Conservation (phyloP, 2,797 vertebrate species). For the Emydoidea blandingii region DNA sequence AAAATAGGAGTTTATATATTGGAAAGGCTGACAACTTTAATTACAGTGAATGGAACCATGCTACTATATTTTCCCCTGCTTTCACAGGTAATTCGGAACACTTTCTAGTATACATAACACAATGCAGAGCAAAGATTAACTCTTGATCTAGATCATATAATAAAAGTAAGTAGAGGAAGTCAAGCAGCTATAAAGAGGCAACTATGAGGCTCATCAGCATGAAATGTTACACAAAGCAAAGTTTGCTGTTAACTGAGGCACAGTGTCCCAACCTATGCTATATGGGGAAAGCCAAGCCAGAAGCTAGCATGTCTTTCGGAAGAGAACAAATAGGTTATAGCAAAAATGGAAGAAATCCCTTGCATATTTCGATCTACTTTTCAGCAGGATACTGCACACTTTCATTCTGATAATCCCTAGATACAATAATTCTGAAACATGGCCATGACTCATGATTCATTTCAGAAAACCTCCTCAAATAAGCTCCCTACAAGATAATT, state of each 20-base stretch:
- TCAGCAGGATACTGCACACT: background rate
- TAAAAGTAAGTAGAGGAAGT: background rate
- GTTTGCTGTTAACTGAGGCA: background rate
- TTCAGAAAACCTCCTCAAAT: background rate
- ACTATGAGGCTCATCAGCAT: background rate
- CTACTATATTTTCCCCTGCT: slow-evolving; percentile 50
- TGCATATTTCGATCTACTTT: background rate
- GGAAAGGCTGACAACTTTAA: slow-evolving; percentile 68
- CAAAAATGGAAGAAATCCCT: background rate
- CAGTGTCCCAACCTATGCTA: background rate
- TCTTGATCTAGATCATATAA: background rate
- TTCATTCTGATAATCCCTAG: background rate
- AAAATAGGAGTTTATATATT: slow-evolving; percentile 67
- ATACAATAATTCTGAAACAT: background rate
- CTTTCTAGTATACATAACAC: slow-evolving; percentile 9
- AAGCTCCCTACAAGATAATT: background rate
- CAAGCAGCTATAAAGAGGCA: background rate
- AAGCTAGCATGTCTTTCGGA: background rate
- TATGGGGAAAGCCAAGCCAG: background rate
- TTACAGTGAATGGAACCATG: slow-evolving; percentile 42
- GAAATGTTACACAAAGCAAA: background rate
- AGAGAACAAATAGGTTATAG: background rate
- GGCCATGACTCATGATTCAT: background rate
- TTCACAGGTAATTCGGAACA: slow-evolving; percentile 30
- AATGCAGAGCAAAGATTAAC: slow-evolving; percentile 5